Evolutionary conservation across 2,113 vertebrate genomes (phyloP), one percentile per base, ranked within the genome.

Genomic region (Ctenomys sociabilis): DNA sequence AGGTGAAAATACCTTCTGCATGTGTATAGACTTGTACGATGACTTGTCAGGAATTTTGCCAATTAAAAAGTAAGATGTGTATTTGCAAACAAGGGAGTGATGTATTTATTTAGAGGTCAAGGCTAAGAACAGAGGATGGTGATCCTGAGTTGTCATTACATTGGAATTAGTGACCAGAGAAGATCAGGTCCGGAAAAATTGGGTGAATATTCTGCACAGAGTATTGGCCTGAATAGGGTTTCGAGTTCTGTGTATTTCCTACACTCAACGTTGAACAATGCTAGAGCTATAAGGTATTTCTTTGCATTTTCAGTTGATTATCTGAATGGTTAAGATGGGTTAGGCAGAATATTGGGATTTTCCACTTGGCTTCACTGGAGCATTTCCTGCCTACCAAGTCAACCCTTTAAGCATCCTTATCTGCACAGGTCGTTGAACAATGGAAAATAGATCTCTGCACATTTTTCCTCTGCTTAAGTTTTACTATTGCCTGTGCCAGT

Each of bases 1-100:
- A 49, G 13, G 90, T 54, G 70, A 95, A 97, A 95, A 86, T 63
- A 96, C 59, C 63, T 97, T 4, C 24, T 84, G 9, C 1, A 75
- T 40, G 1, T 12, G 30, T 83, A 14, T 73, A 75, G 49, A 77
- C 45, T 90, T 91, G 85, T 88, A 82, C 37, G 35, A 22, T 59
- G 7, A 7, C 40, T 3, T n/a, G 14, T 91, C 49, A 77, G 40
- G 66, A 84, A 83, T 68, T 57, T 40, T 45, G 63, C 37, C 35
- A 83, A 45, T 73, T 28, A 94, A 59, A 93, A 80, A 49, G 1
- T 40, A 90, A 21, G 21, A 91, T 89, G 77, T 54, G 8, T 82
- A 2, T 43, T 52, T 59, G 59, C 7, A 77, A 66, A 92, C 26
- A 85, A 78, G 45, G 28, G 64, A 91, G 61, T 86, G 30, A 66